phyloP scores from a whole-genome alignment of 35 echinoderm and acorn worm species.

The Nesometra sesokonis region DNA sequence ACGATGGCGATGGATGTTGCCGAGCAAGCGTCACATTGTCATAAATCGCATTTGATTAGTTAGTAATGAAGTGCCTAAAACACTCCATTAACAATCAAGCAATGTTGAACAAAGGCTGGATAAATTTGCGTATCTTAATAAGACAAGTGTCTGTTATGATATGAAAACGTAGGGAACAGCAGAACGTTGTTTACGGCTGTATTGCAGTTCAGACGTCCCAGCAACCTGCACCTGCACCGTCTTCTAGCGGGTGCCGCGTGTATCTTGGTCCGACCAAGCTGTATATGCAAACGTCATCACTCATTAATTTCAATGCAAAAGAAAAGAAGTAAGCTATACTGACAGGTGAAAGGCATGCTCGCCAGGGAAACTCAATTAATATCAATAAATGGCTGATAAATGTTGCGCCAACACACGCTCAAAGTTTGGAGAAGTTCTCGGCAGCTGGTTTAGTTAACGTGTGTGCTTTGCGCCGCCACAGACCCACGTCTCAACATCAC shows the following conservation, averaged over 20 bases:
- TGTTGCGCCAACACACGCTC: not conserved
- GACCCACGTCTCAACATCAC: not conserved
- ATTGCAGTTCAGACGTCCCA: not conserved
- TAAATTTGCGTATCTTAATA: conserved; percentile 1
- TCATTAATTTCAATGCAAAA: not conserved
- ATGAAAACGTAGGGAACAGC: not conserved
- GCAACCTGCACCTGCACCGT: not conserved
- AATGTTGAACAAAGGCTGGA: not conserved
- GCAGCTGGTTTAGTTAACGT: not conserved
- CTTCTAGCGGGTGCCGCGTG: not conserved
- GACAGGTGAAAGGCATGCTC: not conserved
- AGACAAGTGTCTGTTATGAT: not conserved
- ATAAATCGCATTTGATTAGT: not conserved
- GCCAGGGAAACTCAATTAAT: not conserved
- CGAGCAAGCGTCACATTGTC: not conserved
- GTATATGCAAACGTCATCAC: not conserved
- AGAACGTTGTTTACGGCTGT: not conserved
- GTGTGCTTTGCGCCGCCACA: not conserved
- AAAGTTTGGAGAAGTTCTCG: not conserved
- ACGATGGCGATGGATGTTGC: not conserved
- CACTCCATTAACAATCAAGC: not conserved
- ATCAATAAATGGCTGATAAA: not conserved
- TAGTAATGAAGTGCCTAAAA: not conserved
- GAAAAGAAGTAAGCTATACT: not conserved
- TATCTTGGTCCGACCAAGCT: not conserved